These are phyloP conservation scores for Drosophila pallidifrons DNA, from an alignment of 1,140 invertebrate species.

Conservation along the genomic window DNA sequence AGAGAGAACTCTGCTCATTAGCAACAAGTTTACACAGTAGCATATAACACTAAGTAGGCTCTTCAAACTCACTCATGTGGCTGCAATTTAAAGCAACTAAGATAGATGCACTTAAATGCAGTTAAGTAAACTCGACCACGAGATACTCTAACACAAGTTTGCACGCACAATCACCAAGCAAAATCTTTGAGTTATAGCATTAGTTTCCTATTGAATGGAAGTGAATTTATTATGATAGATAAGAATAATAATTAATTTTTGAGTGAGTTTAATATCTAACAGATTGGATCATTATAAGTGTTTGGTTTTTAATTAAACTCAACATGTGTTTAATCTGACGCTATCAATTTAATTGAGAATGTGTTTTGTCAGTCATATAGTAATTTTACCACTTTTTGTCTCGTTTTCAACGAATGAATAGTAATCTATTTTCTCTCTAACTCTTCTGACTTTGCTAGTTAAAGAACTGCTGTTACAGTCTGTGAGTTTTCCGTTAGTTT, in stretches of 20 bases:
- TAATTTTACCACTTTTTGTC: background rate
- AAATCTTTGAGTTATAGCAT: no score
- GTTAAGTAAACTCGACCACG: background rate
- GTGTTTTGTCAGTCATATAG: background rate
- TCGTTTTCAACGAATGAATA: background rate
- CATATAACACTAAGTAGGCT: background rate
- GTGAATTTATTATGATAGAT: no score
- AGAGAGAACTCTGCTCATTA: background rate
- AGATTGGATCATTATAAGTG: no score
- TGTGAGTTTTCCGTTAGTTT: conserved; percentile 1
- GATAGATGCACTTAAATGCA: background rate
- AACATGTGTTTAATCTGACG: background rate
- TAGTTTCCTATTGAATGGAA: no score
- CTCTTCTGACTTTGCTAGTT: background rate
- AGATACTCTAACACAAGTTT: background rate
- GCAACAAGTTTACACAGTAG: conserved; percentile 1
- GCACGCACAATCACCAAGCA: background rate
- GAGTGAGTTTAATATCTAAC: no score
- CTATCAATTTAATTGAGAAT: background rate
- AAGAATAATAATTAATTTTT: no score
- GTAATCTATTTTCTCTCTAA: background rate
- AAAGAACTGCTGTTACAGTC: background rate
- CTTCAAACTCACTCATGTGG: background rate
- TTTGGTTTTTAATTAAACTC: no score
- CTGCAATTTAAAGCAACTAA: background rate